These are phyloP conservation scores for Sylvietta virens DNA, from an alignment of 2,113 vertebrate species.

Conservation along the genomic window DNA sequence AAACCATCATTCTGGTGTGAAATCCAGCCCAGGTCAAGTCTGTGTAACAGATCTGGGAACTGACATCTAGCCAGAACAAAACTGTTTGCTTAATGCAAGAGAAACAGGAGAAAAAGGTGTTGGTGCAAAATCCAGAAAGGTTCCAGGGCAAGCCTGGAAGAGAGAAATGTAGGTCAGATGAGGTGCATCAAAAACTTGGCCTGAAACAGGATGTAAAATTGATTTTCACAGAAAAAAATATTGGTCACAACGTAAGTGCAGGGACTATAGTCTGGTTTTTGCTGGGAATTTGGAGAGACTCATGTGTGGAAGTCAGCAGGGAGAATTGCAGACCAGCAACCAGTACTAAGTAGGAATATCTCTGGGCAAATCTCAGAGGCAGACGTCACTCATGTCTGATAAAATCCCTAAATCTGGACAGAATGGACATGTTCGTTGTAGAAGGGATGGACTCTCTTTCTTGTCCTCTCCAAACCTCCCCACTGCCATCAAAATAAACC, in stretches of 20 bases:
- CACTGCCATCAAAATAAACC: background rate
- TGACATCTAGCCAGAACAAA: background rate
- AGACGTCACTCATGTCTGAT: background rate
- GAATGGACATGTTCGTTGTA: accelerated
- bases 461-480: background rate
- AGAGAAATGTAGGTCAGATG: background rate
- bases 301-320: accelerated
- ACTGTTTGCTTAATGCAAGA: background rate
- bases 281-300: background rate
- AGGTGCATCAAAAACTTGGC: background rate
- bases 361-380: background rate
- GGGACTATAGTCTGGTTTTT: background rate
- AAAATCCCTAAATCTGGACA: background rate
- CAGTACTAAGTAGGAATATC: background rate
- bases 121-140: background rate
- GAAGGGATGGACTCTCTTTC: background rate
- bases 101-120: background rate
- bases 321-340: background rate
- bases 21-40: background rate
- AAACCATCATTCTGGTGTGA: background rate
- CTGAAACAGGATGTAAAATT: background rate
- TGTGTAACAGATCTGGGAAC: background rate
- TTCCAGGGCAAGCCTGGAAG: background rate
- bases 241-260: accelerated
- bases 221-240: background rate